These are phyloP conservation scores for Heliconius nattereri DNA, from an alignment of 1,140 invertebrate species.

Conservation along the genomic window DNA sequence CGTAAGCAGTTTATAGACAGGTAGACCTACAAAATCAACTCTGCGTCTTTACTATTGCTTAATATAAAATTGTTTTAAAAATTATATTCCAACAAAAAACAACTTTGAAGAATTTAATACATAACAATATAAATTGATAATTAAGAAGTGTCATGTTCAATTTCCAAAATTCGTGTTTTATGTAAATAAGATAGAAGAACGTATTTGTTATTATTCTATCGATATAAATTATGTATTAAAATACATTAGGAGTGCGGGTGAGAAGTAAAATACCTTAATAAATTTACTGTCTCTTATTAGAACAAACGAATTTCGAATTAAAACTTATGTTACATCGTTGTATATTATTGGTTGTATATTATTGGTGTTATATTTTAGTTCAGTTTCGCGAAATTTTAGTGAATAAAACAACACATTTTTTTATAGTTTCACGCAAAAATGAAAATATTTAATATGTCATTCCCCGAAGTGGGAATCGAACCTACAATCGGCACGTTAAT, in stretches of 20 bases:
- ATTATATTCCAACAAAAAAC: not conserved
- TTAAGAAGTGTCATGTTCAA: slow-evolving; percentile 30
- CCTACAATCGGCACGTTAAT: too few species aligned
- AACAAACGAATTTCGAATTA: not conserved
- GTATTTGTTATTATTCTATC: slow-evolving; percentile 30
- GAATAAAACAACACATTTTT: too few species aligned
- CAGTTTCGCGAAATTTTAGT: too few species aligned
- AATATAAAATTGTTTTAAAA: not conserved
- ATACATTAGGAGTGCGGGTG: not conserved
- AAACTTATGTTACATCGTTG: too few species aligned
- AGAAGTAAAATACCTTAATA: not conserved
- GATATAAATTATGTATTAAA: slow-evolving; percentile 1
- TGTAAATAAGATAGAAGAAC: slow-evolving; percentile 33
- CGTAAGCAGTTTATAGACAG: too few species aligned
- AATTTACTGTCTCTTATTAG: not conserved
- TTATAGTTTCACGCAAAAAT: too few species aligned
- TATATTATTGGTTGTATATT: too few species aligned
- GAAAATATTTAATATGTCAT: too few species aligned
- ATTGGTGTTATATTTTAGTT: too few species aligned
- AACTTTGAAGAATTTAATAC: not conserved
- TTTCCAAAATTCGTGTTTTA: slow-evolving; percentile 26
- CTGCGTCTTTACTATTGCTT: too few species aligned
- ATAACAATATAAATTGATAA: slow-evolving; percentile 32
- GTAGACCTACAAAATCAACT: too few species aligned
- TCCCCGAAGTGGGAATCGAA: too few species aligned